Percentiles rank a stretch among this genome's conserved stretches.
Evolutionary conservation across 2,113 vertebrate species (phyloP).

Genomic region (Cynocephalus volans): DNA sequence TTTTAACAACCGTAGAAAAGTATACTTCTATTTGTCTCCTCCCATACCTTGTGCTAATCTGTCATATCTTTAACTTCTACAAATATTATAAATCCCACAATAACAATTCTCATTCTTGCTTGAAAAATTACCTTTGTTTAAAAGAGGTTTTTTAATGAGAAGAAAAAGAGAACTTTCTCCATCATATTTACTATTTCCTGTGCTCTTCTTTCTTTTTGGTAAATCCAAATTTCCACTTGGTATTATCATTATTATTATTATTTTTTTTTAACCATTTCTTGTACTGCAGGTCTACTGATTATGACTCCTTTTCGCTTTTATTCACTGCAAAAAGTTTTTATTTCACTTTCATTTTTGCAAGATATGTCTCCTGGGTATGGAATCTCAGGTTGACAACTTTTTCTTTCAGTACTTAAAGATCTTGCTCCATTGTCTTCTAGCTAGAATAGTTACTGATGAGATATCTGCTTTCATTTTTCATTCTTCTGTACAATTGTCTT

Average conservation of each 20-base stretch:
- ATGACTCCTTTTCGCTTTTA: neutral
- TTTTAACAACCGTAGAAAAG: neutral
- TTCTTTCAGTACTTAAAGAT: neutral
- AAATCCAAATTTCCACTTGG: neutral
- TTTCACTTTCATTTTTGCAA: neutral
- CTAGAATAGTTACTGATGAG: neutral
- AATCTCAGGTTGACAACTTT: neutral
- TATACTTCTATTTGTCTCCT: neutral
- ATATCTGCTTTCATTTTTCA: neutral
- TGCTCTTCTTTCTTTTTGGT: neutral
- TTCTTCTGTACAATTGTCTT: neutral
- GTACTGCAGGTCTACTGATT: neutral
- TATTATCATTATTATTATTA: neutral
- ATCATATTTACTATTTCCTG: neutral
- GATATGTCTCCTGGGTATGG: neutral
- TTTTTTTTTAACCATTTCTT: neutral
- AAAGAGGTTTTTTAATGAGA: neutral
- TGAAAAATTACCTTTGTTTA: neutral
- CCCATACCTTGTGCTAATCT: neutral
- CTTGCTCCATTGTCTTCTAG: neutral
- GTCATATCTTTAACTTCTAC: neutral
- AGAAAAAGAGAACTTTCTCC: neutral
- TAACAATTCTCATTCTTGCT: neutral
- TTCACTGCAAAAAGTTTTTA: neutral
- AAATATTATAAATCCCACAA: neutral